Evolutionary conservation across 2,888 invertebrate species (phyloP).

Genomic region (Idaea aversata): DNA sequence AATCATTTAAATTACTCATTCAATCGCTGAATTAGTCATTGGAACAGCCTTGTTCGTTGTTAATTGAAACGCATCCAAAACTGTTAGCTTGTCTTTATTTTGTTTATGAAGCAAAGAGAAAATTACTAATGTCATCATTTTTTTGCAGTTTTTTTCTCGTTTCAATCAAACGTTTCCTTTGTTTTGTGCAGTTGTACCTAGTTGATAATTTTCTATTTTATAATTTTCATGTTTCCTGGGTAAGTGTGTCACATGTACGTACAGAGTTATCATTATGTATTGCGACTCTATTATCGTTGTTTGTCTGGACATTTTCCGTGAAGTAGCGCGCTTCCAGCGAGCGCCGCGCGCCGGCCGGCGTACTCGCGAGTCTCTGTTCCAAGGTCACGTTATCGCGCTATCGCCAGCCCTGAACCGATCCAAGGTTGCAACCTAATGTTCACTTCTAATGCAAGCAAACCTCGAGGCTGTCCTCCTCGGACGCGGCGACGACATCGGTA

Average conservation of each 20-base stretch:
- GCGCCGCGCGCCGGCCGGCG: conserved; percentile 64
- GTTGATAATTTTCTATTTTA: conserved; percentile 25
- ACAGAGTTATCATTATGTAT: conserved; percentile 49
- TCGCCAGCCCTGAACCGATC: conserved; percentile 69
- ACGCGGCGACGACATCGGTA: conserved; percentile 26
- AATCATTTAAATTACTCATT: conserved; percentile 71
- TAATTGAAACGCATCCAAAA: conserved; percentile 72
- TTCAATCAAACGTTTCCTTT: conserved; percentile 17
- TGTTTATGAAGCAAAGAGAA: conserved; percentile 18
- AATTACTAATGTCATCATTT: conserved; percentile 20
- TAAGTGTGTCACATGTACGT: conserved; percentile 35
- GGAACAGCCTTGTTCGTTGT: conserved; percentile 57
- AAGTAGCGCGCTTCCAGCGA: conserved; percentile 62
- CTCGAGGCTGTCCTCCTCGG: conserved; percentile 38
- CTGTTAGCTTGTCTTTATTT: conserved; percentile 41
- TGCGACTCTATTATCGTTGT: conserved; percentile 63
- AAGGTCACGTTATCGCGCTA: conserved; percentile 79
- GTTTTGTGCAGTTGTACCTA: conserved; percentile 15
- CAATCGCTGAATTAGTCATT: conserved; percentile 69
- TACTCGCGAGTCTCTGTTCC: conserved; percentile 65
- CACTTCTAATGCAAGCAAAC: conserved; percentile 36
- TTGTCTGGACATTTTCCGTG: conserved; percentile 72
- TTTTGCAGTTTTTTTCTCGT: conserved; percentile 16
- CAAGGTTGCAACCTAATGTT: conserved; percentile 54
- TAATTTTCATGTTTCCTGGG: conserved; percentile 32